These are phyloP conservation scores for Sclerurus mexicanus DNA, from an alignment of 2,113 vertebrate species.

Conservation along the genomic window DNA sequence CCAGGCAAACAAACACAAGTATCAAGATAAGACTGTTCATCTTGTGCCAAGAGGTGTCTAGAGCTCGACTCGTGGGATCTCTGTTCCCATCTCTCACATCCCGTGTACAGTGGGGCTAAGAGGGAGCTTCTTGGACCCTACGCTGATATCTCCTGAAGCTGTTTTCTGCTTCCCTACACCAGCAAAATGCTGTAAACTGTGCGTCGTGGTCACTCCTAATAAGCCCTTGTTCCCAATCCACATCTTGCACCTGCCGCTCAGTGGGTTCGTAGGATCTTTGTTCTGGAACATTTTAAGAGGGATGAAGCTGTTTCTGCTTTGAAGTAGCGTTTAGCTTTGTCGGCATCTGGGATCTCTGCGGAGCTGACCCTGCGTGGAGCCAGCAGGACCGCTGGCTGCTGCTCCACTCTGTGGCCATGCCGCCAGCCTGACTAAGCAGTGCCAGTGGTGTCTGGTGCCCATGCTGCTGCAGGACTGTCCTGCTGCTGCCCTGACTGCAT, in stretches of 20 bases:
- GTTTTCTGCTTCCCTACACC: not conserved
- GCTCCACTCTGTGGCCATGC: rapidly evolving
- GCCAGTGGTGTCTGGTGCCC: rapidly evolving
- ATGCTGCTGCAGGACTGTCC: not conserved
- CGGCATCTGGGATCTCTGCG: not conserved
- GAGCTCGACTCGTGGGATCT: not conserved
- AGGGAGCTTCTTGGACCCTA: not conserved
- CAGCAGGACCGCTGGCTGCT: not conserved
- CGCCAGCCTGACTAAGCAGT: not conserved
- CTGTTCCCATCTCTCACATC: not conserved
- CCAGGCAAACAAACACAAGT: slow-evolving; percentile 5
- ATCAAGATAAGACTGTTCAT: slow-evolving; percentile 35
- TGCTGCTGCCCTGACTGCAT: not conserved
- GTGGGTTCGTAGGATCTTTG: not conserved
- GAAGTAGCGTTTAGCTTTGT: not conserved
- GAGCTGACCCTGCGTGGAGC: not conserved
- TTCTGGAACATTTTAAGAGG: not conserved
- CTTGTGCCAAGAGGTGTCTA: not conserved
- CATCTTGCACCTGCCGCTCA: not conserved
- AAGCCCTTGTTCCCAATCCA: not conserved
- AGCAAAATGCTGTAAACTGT: not conserved
- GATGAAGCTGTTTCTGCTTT: not conserved
- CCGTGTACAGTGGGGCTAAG: rapidly evolving
- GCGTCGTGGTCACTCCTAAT: not conserved
- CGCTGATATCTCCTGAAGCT: not conserved